Evolutionary conservation across 2,113 vertebrate genomes (phyloP).

Genomic region (Psilopsiagon aurifrons): DNA sequence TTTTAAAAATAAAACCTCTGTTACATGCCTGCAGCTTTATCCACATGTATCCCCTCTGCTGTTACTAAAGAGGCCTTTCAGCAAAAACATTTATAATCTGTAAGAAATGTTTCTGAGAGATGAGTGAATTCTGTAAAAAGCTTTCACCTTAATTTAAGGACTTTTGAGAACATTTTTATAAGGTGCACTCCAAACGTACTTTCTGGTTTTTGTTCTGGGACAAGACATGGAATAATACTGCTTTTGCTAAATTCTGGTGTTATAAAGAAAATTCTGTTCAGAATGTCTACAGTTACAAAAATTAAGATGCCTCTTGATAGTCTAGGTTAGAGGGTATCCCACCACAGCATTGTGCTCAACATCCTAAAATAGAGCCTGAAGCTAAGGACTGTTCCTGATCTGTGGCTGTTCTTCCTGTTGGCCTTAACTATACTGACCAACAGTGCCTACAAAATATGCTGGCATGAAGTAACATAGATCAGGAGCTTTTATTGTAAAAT

Average conservation of each 20-base stretch:
- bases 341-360: background rate
- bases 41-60: background rate
- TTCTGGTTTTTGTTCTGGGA: background rate
- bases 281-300: background rate
- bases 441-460: background rate
- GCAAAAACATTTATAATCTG: background rate
- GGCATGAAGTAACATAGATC: background rate
- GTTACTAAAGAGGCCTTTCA: background rate
- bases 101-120: background rate
- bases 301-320: background rate
- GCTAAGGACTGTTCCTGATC: background rate
- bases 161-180: background rate
- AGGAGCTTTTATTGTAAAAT: slow-evolving; percentile 12
- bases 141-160: background rate
- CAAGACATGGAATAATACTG: background rate
- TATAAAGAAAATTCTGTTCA: background rate
- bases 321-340: background rate
- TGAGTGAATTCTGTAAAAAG: background rate
- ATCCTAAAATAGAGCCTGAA: background rate
- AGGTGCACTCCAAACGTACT: background rate
- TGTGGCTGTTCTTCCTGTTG: background rate
- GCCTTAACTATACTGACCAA: background rate
- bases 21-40: background rate
- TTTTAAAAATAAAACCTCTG: background rate
- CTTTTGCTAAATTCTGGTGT: background rate